Conservation (phyloP, 2,113 vertebrate genomes). For the Arenaria interpres region DNA sequence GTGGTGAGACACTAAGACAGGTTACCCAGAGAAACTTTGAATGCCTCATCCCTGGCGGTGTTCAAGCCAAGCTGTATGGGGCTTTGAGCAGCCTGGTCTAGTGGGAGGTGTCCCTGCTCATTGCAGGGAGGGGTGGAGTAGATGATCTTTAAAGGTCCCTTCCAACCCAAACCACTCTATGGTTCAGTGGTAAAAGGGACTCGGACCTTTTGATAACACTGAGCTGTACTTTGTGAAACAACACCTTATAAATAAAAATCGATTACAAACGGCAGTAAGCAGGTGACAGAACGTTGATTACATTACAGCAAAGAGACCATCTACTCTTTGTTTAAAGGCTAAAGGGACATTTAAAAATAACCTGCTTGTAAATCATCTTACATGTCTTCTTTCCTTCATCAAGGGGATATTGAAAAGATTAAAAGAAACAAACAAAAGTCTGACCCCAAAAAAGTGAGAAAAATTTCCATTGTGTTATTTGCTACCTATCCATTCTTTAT, state of each 20-base stretch:
- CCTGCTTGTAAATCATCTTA: background rate
- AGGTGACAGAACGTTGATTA: background rate
- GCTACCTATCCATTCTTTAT: background rate
- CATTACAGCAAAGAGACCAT: background rate
- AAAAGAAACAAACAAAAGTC: background rate
- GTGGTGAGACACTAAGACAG: background rate
- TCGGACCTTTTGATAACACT: background rate
- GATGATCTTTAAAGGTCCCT: background rate
- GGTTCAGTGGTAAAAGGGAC: background rate
- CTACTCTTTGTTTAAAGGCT: background rate
- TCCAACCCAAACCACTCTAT: background rate
- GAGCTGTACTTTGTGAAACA: background rate
- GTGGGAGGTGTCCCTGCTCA: background rate
- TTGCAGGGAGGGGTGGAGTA: background rate
- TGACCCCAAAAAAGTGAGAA: background rate
- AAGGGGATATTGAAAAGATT: background rate
- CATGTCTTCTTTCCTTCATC: background rate
- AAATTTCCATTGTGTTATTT: background rate
- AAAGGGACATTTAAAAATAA: background rate
- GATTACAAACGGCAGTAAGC: background rate
- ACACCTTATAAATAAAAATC: background rate
- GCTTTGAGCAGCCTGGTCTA: background rate
- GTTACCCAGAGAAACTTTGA: background rate
- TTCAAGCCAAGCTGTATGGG: background rate
- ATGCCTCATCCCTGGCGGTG: accelerated